phyloP scores from a whole-genome alignment of 2,797 vertebrate genomes.

The Philypnodon macrostomus region DNA sequence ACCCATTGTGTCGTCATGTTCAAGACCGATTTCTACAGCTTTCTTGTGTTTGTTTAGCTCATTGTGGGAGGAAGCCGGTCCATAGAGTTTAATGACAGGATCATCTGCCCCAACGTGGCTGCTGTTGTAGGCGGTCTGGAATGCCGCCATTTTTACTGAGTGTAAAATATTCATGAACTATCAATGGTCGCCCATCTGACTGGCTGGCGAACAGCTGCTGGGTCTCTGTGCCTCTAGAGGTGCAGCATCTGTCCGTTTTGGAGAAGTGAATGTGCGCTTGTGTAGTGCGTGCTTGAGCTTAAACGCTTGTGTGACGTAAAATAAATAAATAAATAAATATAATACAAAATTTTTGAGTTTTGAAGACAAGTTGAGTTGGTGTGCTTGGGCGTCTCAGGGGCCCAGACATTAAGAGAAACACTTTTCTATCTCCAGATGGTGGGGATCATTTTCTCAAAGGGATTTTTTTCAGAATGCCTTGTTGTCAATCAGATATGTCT shows the following conservation, averaged over 20 bases:
- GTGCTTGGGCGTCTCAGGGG: slow-evolving; percentile 61
- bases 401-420: slow-evolving; percentile 75
- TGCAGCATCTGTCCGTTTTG: slow-evolving; percentile 79
- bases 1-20: slow-evolving; percentile 10
- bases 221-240: slow-evolving; percentile 79
- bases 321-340: too few species aligned
- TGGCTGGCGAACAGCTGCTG: slow-evolving; percentile 80
- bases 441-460: slow-evolving; percentile 60
- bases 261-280: slow-evolving; percentile 53
- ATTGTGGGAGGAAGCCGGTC: slow-evolving; percentile 49
- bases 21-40: slow-evolving; percentile 20
- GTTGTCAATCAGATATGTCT: slow-evolving; percentile 62
- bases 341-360: slow-evolving; percentile 7
- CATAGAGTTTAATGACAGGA: slow-evolving; percentile 64
- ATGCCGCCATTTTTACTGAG: slow-evolving; percentile 71
- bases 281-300: slow-evolving; percentile 38
- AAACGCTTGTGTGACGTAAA: slow-evolving; percentile 17
- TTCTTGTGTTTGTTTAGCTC: slow-evolving; percentile 28
- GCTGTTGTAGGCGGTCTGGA: slow-evolving; percentile 71
- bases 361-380: slow-evolving; percentile 11
- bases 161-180: slow-evolving; percentile 81
- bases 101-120: slow-evolving; percentile 63
- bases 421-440: slow-evolving; percentile 79
- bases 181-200: slow-evolving; percentile 77
- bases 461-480: slow-evolving; percentile 50